Base-by-base conservation (phyloP, 2,888 invertebrate species). In the Carterocephalus palaemon region DNA sequence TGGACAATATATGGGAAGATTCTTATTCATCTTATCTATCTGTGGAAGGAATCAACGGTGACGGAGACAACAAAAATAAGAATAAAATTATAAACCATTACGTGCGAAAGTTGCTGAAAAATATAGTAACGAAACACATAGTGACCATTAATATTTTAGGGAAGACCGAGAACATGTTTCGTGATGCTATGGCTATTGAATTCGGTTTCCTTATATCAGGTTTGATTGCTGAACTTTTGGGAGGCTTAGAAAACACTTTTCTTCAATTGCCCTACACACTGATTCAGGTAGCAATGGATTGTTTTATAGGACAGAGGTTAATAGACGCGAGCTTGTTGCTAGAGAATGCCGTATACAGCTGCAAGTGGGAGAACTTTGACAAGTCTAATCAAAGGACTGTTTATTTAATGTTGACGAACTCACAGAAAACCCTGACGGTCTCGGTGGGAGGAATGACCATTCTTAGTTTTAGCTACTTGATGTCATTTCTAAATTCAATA, bases 331-430 rank as follows among this genome's bases (percentile, higher is more conserved):
- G 65, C 36, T 7, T 54, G 0, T 26, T 42, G 0, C 76, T 81
- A 7, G 70, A 72, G 31, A 41, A 47, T 0, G 67, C 78, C 0
- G 64, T 80, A 0, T 80, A 78, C 23, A 54, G 54, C 20, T 75
- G 73, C 22, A 63, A 70, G 17, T 82, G 80, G 80, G 79, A 81
- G 53, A 69, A 70, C 9, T 78, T 77, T 16, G 64, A 73, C 32
- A 60, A 48, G 1, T 10, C 39, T 1, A 80, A 78, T 34, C 71
- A 59, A 67, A 75, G 64, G 46, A 66, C 65, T 7, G 64, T 78
- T 0, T 41, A 68, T 6, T 23, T 77, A 2, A 68, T 80, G 51
- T 54, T 80, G 15, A 65, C 65, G 40, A 72, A 53, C 33, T 52
- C 78, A 0, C 81, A 80, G 49, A 77, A 67, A 42, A 67, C 67